Evolutionary conservation across 2,113 vertebrate genomes (phyloP).

Genomic region (Engystomops pustulosus): DNA sequence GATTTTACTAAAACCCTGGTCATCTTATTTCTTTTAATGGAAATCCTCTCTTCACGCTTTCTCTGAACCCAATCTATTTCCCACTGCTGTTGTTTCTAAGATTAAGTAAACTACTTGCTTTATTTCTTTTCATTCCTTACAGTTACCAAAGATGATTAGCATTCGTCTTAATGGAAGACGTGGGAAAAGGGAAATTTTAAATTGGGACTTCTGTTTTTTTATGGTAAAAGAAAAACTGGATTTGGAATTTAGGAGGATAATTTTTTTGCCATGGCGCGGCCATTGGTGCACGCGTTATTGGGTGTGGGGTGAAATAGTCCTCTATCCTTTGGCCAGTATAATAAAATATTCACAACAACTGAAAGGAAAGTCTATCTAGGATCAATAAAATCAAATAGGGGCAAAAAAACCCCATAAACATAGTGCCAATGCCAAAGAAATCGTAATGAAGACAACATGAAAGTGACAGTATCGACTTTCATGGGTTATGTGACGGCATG

Average conservation of each 20-base stretch:
- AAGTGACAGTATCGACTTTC: no score
- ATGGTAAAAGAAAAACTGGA: background rate
- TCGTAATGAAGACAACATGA: no score
- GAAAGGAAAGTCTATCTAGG: no score
- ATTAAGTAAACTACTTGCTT: slow-evolving; percentile 13
- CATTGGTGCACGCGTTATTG: no score
- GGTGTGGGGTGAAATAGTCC: no score
- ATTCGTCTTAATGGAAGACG: background rate
- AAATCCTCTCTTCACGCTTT: slow-evolving; percentile 44
- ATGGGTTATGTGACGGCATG: no score
- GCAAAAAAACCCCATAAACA: no score
- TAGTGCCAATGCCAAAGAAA: no score
- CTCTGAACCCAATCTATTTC: slow-evolving; percentile 32
- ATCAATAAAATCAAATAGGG: no score
- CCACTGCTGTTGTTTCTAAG: slow-evolving; percentile 26
- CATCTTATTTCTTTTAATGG: slow-evolving; percentile 38
- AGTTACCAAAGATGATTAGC: slow-evolving; percentile 1
- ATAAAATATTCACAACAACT: no score
- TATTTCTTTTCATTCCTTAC: background rate
- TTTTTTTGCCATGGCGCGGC: background rate
- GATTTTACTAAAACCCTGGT: slow-evolving; percentile 34
- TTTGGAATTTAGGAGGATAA: background rate
- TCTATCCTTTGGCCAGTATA: no score
- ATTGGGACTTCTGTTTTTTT: background rate
- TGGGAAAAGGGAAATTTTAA: background rate